These are phyloP conservation scores for Siphonodentalium dalli DNA, from an alignment of 2,888 invertebrate species.

Conservation along the genomic window DNA sequence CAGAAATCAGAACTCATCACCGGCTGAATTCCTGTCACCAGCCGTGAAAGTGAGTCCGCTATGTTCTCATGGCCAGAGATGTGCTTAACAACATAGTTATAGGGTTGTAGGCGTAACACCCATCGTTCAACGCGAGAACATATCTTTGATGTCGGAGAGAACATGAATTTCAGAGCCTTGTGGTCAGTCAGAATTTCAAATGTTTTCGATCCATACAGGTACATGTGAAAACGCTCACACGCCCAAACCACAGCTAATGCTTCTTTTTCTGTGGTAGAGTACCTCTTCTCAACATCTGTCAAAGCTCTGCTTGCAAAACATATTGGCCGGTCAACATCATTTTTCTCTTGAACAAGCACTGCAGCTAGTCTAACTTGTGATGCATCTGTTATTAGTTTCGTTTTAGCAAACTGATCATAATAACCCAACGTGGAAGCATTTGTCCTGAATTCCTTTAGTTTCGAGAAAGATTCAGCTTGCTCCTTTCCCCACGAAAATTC, in stretches of 20 bases:
- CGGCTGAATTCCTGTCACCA: too few relatives aligned
- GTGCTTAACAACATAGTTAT: constrained; percentile 23
- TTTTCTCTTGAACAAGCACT: constrained; percentile 22
- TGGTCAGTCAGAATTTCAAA: constrained; percentile 28
- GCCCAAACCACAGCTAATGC: constrained; percentile 27
- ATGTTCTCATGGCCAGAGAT: constrained; percentile 31
- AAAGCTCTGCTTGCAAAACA: constrained; percentile 24
- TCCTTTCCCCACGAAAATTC: constrained; percentile 12
- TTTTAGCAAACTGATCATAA: too few relatives aligned
- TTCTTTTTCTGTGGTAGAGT: constrained; percentile 28
- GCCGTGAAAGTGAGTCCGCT: constrained; percentile 32
- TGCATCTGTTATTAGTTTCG: constrained; percentile 20
- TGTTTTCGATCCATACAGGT: constrained; percentile 22
- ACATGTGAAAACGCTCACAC: constrained; percentile 21
- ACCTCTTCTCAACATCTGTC: constrained; percentile 17
- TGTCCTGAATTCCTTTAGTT: too few relatives aligned
- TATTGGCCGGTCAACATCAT: constrained; percentile 12
- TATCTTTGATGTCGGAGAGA: constrained; percentile 21
- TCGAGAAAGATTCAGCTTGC: constrained; percentile 15
- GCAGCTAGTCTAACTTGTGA: constrained; percentile 27
- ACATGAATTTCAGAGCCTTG: constrained; percentile 27
- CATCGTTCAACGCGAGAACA: constrained; percentile 35
- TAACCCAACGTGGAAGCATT: too few relatives aligned
- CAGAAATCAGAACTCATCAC: too few relatives aligned
- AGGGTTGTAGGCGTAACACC: constrained; percentile 29